phyloP scores from a whole-genome alignment of 2,113 vertebrate species.

The Lynx canadensis region DNA sequence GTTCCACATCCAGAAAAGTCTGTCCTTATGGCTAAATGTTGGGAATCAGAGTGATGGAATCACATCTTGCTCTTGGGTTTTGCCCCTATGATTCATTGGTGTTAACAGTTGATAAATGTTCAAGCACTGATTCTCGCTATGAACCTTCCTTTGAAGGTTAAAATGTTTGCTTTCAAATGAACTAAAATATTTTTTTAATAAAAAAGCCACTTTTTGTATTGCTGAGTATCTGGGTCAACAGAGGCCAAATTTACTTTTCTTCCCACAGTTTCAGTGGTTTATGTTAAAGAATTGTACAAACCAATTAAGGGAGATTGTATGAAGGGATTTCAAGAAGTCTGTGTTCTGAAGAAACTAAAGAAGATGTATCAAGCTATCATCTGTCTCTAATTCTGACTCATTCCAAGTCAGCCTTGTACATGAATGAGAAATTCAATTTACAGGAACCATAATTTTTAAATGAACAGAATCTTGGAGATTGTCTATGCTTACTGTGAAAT shows the following conservation, averaged over 20 bases:
- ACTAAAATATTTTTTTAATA: neutral
- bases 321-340: neutral
- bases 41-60: neutral
- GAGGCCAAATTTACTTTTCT: neutral
- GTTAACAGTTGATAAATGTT: neutral
- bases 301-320: neutral
- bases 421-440: constrained; percentile 7
- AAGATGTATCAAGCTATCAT: neutral
- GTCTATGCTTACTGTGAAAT: constrained; percentile 2
- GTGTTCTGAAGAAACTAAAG: neutral
- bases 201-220: neutral
- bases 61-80: neutral
- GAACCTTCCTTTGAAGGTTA: constrained; percentile 24
- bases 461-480: neutral
- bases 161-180: constrained; percentile 56
- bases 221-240: neutral
- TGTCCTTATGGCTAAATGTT: neutral
- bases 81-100: neutral
- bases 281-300: neutral
- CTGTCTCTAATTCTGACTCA: neutral
- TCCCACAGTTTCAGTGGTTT: neutral
- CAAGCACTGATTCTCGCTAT: neutral
- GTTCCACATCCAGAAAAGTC: neutral
- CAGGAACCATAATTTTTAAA: neutral
- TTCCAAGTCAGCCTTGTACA: neutral